Percentiles rank a stretch among this genome's conserved stretches.
These are phyloP conservation scores for Balearica regulorum DNA, from an alignment of 2,797 vertebrate genomes.

Conservation along the genomic window DNA sequence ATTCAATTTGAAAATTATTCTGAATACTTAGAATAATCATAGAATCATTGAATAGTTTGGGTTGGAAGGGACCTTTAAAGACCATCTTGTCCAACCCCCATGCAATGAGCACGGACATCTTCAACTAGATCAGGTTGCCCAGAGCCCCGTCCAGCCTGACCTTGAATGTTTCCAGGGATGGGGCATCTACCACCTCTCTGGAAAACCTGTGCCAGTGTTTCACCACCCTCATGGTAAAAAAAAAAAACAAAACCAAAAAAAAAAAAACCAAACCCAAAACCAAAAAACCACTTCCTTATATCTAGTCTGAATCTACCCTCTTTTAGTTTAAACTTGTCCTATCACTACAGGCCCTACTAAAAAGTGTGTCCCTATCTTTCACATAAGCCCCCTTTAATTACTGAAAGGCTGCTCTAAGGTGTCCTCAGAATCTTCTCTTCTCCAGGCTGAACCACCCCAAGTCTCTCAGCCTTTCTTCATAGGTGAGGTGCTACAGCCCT, in stretches of 20 bases:
- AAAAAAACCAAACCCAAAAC: background rate
- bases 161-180: background rate
- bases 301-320: background rate
- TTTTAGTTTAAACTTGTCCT: background rate
- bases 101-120: background rate
- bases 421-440: background rate
- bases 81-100: background rate
- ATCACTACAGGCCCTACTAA: background rate
- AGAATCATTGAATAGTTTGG: background rate
- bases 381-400: background rate
- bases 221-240: fast-evolving
- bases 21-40: background rate
- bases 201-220: background rate
- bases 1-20: background rate
- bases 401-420: background rate
- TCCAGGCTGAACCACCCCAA: background rate
- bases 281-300: background rate
- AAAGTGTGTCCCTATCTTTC: background rate
- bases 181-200: background rate
- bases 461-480: background rate
- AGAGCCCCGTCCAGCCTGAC: background rate
- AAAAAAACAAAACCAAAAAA: no score
- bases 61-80: background rate
- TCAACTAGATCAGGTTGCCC: background rate
- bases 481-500: background rate